Percentiles rank a stretch among this genome's conserved stretches.
Evolutionary conservation across 2,888 invertebrate genomes (phyloP).

Genomic region (Xestobium rufovillosum): DNA sequence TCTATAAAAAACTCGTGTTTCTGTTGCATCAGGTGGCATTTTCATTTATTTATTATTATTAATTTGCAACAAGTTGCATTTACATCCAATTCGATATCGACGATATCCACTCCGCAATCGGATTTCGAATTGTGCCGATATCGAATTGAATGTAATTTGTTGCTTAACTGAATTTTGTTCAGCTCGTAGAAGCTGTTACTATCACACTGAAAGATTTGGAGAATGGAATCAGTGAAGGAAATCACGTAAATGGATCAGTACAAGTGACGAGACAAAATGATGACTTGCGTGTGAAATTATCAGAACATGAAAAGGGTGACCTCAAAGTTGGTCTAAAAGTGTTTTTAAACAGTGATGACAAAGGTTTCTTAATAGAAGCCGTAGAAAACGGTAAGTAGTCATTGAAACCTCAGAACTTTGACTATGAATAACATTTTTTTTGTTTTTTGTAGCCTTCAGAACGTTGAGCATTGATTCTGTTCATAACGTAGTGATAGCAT

Average conservation of each 20-base stretch:
- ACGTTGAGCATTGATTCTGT: constrained; percentile 64
- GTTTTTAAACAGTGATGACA: constrained; percentile 67
- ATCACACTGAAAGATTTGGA: constrained; percentile 48
- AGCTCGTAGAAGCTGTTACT: constrained; percentile 57
- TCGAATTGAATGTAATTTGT: no score
- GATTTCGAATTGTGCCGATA: no score
- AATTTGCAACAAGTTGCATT: no score
- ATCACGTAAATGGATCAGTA: constrained; percentile 41
- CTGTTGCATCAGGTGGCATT: no score
- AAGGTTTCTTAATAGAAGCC: constrained; percentile 60
- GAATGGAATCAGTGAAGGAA: constrained; percentile 30
- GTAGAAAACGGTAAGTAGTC: constrained; percentile 57
- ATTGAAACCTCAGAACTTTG: neutral
- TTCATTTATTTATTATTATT: no score
- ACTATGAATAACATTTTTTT: constrained; percentile 5
- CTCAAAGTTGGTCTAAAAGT: constrained; percentile 82
- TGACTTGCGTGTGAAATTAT: constrained; percentile 56
- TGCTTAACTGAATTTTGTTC: constrained; percentile 33
- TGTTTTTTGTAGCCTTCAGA: constrained; percentile 54
- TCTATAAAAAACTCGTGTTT: no score
- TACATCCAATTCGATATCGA: no score
- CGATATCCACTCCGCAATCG: no score
- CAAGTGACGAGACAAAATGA: constrained; percentile 53
- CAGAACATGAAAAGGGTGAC: constrained; percentile 64
- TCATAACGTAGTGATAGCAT: constrained; percentile 77